Base-by-base conservation (phyloP, 2,113 vertebrate genomes). In the Sorex fumeus region DNA sequence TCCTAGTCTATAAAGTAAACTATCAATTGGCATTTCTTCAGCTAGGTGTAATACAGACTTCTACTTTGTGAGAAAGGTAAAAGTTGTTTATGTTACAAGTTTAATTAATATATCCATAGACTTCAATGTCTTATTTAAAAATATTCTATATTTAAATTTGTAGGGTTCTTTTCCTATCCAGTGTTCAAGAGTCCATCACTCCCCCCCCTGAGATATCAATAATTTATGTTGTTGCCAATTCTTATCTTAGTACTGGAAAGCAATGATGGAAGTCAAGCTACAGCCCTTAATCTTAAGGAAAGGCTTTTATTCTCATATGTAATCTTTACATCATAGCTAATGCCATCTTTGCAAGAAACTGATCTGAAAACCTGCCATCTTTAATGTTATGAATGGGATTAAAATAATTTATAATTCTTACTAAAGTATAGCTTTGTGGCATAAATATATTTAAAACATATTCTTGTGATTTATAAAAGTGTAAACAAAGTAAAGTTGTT, bases 291-390 rank as follows among this genome's bases (percentile, higher is more conserved):
- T 28, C n/a, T 93, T 88, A 66, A 64, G 12, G 45, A 47, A 0
- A 18, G 3, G 2, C 2, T 94, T 88, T 91, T 67, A 2, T 71
- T 40, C 13, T 87, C 67, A 6, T 27, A 25, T 32, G 28, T 66
- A 40, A 77, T 60, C 1, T 66, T 11, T 64, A 6, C 23, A 2
- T 32, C 15, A 40, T 32, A 71, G 5, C n/a, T 87, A 91, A 66
- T 21, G n/a, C 8, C 75, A 8, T 36, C 67, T 86, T 78, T 86
- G n/a, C 30, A 62, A 94, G 6, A 27, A 21, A 5, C 34, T 57
- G 78, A 96, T 84, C 18, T 84, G 21, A 40, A 96, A 91, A 77
- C 57, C 6, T 76, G 21, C 30, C 23, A 75, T 93, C 95, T 89
- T 91, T 47, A 79, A 91, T 0, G 1, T 13, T 91, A 66, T 8